Evolutionary conservation across 2,888 invertebrate species (phyloP), one percentile per base, ranked within the genome.

Genomic region (Lottia scabra): DNA sequence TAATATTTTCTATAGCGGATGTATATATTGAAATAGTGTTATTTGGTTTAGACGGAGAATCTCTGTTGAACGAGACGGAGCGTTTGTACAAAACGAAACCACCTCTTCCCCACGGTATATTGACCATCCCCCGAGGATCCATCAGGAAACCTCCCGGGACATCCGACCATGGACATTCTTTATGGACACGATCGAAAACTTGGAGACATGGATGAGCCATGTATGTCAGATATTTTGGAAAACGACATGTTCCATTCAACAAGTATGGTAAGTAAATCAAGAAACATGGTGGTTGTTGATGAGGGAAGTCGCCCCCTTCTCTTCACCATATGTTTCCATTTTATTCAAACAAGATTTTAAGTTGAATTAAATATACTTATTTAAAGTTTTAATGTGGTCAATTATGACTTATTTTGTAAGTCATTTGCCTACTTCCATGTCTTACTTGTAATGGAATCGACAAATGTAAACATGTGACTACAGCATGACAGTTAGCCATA

Each of bases 111-210:
- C 13, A 56, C 56, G 56, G 56, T 23, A 56, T 23, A 23, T 78
- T 81, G 82, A 75, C 83, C 78, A 81, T 84, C 85, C 84, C 82
- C 73, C 80, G 82, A 82, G 84, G 84, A 80, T 75, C 68, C 26
- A 45, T 23, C 73, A 71, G 75, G 76, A 78, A 75, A 74, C 82
- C 84, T 77, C 82, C 77, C 74, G 83, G 84, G 84, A 84, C 83
- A 74, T 71, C 76, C 81, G 83, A 83, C 80, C 79, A 87, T 87
- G 87, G 87, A 87, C 83, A 76, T 84, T 76, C 85, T 87, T 74
- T 86, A 82, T 76, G 84, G 83, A 79, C 81, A 80, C 78, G 86
- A 85, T 79, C 81, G 82, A 75, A 85, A 85, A 79, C 80, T 85
- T 72, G 77, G 81, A 77, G 85, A 84, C 71, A 76, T 86, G 80